Conservation (phyloP, 2,888 invertebrate species). For the Philonicus albiceps region DNA sequence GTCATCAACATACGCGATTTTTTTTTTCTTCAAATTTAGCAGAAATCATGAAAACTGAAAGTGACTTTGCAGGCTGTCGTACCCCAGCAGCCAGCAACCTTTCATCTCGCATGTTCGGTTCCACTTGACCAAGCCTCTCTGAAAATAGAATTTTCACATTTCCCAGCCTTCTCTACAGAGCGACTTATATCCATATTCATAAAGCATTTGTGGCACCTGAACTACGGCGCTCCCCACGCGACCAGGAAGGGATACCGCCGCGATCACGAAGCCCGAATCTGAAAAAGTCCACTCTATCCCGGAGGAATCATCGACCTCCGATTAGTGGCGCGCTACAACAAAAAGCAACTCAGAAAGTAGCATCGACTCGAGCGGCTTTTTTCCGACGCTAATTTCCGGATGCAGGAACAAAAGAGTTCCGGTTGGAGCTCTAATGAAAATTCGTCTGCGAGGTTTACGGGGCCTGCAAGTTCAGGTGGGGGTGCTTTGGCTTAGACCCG, state of each 20-base stretch:
- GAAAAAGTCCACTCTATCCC: slow-evolving; percentile 12
- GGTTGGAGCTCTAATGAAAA: slow-evolving; percentile 51
- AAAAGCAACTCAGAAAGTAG: not conserved
- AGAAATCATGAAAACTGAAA: slow-evolving; percentile 46
- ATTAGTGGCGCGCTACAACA: slow-evolving; percentile 27
- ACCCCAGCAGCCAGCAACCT: not conserved
- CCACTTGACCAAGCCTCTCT: slow-evolving; percentile 13
- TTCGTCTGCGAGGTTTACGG: slow-evolving; percentile 13
- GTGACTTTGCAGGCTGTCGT: slow-evolving; percentile 31
- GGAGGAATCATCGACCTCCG: slow-evolving; percentile 46
- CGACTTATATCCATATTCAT: slow-evolving; percentile 43
- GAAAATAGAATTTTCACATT: not conserved
- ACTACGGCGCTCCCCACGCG: not conserved
- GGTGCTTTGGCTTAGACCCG: not conserved
- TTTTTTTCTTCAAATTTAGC: not conserved
- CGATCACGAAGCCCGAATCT: not conserved
- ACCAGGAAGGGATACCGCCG: not conserved
- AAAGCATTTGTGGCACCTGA: not conserved
- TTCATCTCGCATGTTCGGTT: slow-evolving; percentile 14
- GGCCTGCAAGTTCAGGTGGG: slow-evolving; percentile 6
- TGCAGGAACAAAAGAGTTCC: slow-evolving; percentile 55
- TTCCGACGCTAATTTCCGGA: slow-evolving; percentile 51
- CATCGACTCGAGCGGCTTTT: slow-evolving; percentile 22
- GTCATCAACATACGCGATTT: slow-evolving; percentile 5
- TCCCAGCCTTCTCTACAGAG: slow-evolving; percentile 2